phyloP scores from a whole-genome alignment of 2,113 vertebrate genomes.

The Tragulus kanchil region DNA sequence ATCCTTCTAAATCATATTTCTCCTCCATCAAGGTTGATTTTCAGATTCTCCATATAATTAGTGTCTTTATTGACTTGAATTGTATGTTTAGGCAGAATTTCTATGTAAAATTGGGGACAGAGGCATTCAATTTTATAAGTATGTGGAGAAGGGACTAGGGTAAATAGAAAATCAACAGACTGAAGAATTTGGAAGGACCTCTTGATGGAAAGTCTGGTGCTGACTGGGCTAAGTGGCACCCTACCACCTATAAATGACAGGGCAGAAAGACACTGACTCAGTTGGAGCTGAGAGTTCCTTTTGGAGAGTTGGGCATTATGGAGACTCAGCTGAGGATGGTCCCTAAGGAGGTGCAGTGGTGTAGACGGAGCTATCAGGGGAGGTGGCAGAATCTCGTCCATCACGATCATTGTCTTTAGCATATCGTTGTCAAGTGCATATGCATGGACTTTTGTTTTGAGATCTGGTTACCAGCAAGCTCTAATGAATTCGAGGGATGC shows the following conservation, averaged over 20 bases:
- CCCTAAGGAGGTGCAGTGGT: neutral
- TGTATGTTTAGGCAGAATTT: neutral
- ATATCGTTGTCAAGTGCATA: neutral
- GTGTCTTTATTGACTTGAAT: neutral
- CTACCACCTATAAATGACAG: neutral
- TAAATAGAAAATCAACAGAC: slow-evolving; percentile 3
- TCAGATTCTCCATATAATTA: neutral
- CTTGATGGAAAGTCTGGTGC: neutral
- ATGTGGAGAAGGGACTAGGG: neutral
- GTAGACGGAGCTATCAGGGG: neutral
- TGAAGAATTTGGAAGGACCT: neutral
- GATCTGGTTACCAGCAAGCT: neutral
- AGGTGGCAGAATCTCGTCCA: neutral
- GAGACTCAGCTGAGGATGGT: neutral
- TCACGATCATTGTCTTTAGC: neutral
- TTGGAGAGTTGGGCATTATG: neutral
- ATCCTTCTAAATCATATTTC: neutral
- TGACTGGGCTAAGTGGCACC: neutral
- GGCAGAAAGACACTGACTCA: neutral
- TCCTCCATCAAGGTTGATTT: neutral
- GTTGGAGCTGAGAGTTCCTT: neutral
- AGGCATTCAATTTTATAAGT: neutral
- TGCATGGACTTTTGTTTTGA: neutral
- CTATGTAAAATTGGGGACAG: neutral
- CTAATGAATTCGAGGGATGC: neutral